phyloP scores from a whole-genome alignment of 2,888 invertebrate species.

The Arctia plantaginis region DNA sequence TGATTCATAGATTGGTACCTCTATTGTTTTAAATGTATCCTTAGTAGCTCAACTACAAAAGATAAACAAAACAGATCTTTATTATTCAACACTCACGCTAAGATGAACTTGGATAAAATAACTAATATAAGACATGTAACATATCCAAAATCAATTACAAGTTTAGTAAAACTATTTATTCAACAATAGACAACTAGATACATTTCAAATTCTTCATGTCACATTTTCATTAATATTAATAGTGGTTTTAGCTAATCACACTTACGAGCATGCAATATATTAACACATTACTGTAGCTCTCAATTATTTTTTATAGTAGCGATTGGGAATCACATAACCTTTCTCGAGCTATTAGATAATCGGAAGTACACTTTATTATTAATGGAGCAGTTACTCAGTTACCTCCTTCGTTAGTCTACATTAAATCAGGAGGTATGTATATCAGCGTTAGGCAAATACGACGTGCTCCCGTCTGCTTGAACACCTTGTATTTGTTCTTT shows the following conservation, averaged over 20 bases:
- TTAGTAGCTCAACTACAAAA: not conserved
- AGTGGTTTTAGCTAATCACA: not conserved
- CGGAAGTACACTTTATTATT: constrained; percentile 38
- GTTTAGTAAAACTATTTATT: not conserved
- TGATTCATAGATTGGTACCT: too few relatives aligned
- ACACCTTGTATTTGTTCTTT: constrained; percentile 76
- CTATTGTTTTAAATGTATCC: not conserved
- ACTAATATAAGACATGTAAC: too few relatives aligned
- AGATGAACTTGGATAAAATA: too few relatives aligned
- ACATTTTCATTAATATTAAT: not conserved
- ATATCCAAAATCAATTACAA: too few relatives aligned
- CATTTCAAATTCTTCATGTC: not conserved
- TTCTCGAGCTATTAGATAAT: constrained; percentile 47
- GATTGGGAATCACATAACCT: constrained; percentile 45
- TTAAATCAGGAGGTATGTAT: constrained; percentile 76
- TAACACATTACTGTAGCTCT: not conserved
- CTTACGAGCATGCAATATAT: too few relatives aligned
- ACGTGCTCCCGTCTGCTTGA: constrained; percentile 70
- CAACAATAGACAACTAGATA: not conserved
- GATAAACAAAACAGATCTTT: not conserved
- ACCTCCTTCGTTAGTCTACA: constrained; percentile 42
- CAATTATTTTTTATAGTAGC: not conserved
- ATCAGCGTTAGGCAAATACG: constrained; percentile 76
- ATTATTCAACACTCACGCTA: not conserved
- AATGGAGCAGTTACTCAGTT: constrained; percentile 31